Conservation (phyloP, 1,140 invertebrate species). For the Hermetia illucens region DNA sequence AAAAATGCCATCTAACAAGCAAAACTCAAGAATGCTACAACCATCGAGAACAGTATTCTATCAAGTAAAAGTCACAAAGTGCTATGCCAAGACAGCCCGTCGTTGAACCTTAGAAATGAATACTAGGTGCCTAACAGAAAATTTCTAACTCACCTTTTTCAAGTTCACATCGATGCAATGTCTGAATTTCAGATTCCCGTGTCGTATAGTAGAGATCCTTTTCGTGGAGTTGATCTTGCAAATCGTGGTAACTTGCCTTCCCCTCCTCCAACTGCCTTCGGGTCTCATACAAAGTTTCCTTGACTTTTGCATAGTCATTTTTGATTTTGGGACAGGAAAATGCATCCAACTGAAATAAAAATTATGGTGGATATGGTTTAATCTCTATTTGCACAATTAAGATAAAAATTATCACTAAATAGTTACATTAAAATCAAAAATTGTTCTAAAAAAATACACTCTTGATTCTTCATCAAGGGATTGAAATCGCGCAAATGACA, state of each 20-base stretch:
- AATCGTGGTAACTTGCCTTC: slow-evolving; percentile 31
- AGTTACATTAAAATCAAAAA: too few relatives aligned
- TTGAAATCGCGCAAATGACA: too few relatives aligned
- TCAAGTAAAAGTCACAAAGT: too few relatives aligned
- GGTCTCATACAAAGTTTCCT: slow-evolving; percentile 33
- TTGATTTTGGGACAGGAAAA: slow-evolving; percentile 37
- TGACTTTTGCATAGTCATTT: slow-evolving; percentile 35
- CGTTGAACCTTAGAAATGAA: not conserved
- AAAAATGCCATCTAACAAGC: too few relatives aligned
- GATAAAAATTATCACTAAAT: too few relatives aligned
- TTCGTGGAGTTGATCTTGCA: slow-evolving; percentile 35
- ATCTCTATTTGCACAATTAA: too few relatives aligned
- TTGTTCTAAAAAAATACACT: too few relatives aligned
- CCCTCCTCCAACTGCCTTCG: slow-evolving; percentile 37
- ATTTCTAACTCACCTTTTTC: slow-evolving; percentile 20
- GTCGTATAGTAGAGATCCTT: slow-evolving; percentile 28
- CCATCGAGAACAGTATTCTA: too few relatives aligned
- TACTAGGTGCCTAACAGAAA: too few relatives aligned
- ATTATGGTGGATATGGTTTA: not conserved
- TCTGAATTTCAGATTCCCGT: slow-evolving; percentile 16
- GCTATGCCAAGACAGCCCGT: too few relatives aligned
- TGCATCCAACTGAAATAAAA: slow-evolving; percentile 41
- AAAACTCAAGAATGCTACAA: too few relatives aligned
- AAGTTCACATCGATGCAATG: slow-evolving; percentile 17
- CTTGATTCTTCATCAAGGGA: too few relatives aligned